Base-by-base conservation (phyloP, 2,888 invertebrate species). In the Pammene aurita region DNA sequence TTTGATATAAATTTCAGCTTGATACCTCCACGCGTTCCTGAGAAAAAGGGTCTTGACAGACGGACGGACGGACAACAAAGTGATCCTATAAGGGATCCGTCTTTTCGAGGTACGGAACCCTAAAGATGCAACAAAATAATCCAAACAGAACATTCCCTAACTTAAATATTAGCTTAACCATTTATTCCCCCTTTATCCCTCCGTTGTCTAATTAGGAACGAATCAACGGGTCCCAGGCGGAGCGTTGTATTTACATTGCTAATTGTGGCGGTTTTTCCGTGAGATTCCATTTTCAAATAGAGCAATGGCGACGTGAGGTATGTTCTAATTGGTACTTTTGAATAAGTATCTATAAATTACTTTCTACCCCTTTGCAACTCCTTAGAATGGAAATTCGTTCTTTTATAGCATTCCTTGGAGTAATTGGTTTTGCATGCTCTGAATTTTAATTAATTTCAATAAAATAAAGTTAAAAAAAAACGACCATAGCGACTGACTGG, bases 181-280 rank as follows among this genome's bases (percentile, higher is more conserved):
- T 67, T 67, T 62, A 46, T 26, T 67, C 35, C 62, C 61, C 62
- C 50, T 67, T 67, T 50, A 55, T 14, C 62, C 46, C 11, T 34
- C 48, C 41, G 67, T 56, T 62, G 42, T 67, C 56, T 67, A 67
- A 67, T 67, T 67, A 67, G 67, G 67, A 42, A 56, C 41, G 55
- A 62, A 67, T 67, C 62, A 58, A 16, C 66, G 58, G 56, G 34
- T 48, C 26, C 41, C 26, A 14, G 26, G 16, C 35, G 48, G 62
- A 48, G 16, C 41, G 50, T 52, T 13, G 46, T 62, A 63, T 67
- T 67, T 67, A 63, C 67, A 67, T 67, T 67, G n/a, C 56, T 67
- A 63, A 63, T 67, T 67, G 61, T 56, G 61, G 41, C 48, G 16
- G 48, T 62, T 67, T 62, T 67, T 67, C 48, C 41, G 41, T 48